Evolutionary conservation across 2,888 invertebrate species (phyloP).

Genomic region (Microplitis manilae): DNA sequence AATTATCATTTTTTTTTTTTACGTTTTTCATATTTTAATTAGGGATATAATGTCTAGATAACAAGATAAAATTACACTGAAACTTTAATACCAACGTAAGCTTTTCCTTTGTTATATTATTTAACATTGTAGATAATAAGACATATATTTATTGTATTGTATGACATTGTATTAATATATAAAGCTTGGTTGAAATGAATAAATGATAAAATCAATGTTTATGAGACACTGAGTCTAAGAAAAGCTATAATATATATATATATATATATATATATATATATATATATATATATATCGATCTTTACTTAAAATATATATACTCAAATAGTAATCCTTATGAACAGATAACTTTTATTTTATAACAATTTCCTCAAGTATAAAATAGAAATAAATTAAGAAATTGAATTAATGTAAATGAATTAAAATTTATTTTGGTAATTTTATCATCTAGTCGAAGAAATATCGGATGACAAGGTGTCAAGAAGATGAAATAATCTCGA

Average conservation of each 20-base stretch:
- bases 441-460: not conserved
- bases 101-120: not conserved
- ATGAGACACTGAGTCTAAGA: not conserved
- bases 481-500: not conserved
- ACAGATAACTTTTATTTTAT: too few species aligned
- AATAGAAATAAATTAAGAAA: too few species aligned
- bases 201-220: constrained; percentile 13
- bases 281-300: not conserved
- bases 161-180: too few species aligned
- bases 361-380: too few species aligned
- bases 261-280: not conserved
- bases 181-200: not conserved
- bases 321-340: too few species aligned
- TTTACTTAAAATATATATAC: too few species aligned
- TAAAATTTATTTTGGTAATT: too few species aligned
- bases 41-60: not conserved
- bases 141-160: too few species aligned
- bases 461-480: not conserved
- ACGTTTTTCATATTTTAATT: constrained; percentile 12
- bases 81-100: not conserved
- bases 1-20: too few species aligned
- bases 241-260: not conserved
- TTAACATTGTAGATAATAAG: too few species aligned
- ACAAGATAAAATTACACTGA: constrained; percentile 1
- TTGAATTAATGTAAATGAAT: too few species aligned